These are phyloP conservation scores for Germaria angustata DNA, from an alignment of 2,888 invertebrate species.

Conservation along the genomic window DNA sequence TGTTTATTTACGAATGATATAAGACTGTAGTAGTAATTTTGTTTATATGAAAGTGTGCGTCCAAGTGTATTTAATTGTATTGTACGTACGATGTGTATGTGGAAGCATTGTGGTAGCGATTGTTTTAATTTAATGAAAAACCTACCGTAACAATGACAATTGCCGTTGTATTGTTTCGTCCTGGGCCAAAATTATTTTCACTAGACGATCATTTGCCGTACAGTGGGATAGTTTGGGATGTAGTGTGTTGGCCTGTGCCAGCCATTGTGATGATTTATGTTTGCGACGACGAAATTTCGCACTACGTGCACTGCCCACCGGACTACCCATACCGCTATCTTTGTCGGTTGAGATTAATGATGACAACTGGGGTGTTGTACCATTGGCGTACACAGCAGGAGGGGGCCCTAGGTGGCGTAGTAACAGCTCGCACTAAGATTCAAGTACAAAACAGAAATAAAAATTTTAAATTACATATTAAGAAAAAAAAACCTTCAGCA, in stretches of 20 bases:
- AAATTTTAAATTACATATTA: no score
- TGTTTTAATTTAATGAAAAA: conserved; percentile 17
- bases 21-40: background rate
- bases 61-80: background rate
- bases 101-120: background rate
- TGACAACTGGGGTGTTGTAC: conserved; percentile 69
- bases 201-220: conserved; percentile 80
- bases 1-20: background rate
- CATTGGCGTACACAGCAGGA: conserved; percentile 53
- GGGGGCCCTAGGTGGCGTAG: conserved; percentile 73
- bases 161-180: conserved; percentile 82
- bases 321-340: conserved; percentile 80
- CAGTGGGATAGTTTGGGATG: conserved; percentile 75
- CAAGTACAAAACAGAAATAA: no score
- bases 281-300: conserved; percentile 76
- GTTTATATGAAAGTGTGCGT: background rate
- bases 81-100: background rate
- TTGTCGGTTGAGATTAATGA: conserved; percentile 76
- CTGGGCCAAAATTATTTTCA: conserved; percentile 83
- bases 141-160: conserved; percentile 78
- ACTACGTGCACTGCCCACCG: conserved; percentile 78
- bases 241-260: conserved; percentile 75
- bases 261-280: conserved; percentile 73
- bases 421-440: no score
- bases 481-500: background rate